Conservation (phyloP, 2,888 invertebrate genomes). For the Drosophila testacea region DNA sequence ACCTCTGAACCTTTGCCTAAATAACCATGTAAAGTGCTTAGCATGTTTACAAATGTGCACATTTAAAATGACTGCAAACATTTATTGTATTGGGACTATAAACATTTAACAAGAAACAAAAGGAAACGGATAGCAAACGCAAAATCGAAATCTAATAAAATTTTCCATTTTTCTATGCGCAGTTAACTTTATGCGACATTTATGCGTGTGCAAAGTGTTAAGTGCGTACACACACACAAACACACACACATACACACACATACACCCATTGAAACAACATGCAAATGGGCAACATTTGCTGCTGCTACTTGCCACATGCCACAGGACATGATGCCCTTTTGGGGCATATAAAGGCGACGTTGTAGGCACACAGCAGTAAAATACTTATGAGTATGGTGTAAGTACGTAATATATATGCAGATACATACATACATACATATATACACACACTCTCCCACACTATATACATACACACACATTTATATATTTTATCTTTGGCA, state of each 20-base stretch:
- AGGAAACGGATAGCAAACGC: conserved; percentile 30
- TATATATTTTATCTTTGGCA: conserved; percentile 75
- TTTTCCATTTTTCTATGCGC: conserved; percentile 77
- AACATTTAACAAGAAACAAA: conserved; percentile 65
- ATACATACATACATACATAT: conserved; percentile 13
- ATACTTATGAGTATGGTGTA: conserved; percentile 58
- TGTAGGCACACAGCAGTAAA: conserved; percentile 69
- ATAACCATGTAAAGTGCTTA: neutral
- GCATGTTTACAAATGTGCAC: conserved; percentile 27
- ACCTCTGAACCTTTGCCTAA: conserved; percentile 9
- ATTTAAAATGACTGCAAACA: conserved; percentile 63
- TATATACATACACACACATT: conserved; percentile 12
- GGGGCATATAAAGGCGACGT: conserved; percentile 50
- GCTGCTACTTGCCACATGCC: conserved; percentile 31
- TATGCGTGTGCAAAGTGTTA: conserved; percentile 77
- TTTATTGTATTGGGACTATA: conserved; percentile 69
- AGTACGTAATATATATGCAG: conserved; percentile 55
- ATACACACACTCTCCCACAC: conserved; percentile 22
- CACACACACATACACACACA: conserved; percentile 13
- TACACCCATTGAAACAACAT: conserved; percentile 32
- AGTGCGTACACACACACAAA: conserved; percentile 55
- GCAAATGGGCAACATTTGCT: conserved; percentile 63
- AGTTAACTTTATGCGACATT: conserved; percentile 80
- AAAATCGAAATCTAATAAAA: conserved; percentile 77
- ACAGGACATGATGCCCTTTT: conserved; percentile 27